Base-by-base conservation (phyloP, 2,888 invertebrate species). In the Anodontia alba region DNA sequence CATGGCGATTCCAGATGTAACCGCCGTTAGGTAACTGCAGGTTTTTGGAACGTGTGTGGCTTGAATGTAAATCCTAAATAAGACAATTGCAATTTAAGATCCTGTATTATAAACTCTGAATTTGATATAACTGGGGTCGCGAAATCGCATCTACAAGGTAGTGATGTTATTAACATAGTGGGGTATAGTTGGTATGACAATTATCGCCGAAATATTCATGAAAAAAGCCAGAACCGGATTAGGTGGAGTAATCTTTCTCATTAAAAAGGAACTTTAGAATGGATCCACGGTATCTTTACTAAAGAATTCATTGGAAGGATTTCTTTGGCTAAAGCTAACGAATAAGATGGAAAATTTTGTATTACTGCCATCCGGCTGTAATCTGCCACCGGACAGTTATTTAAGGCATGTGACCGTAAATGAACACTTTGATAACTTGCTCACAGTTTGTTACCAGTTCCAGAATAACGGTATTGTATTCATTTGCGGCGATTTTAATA, bases 91-190 rank as follows among this genome's bases (percentile, higher is more conserved):
- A 71, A 29, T 31, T 26, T 71, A 29, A 8, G 71, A 31, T 43
- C 54, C 0, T 76, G 76, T 71, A 17, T 71, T 66, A 10, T 46
- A 71, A 26, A 54, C 33, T n/a, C n/a, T 20, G 1, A 66, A 5
- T 31, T 76, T 38, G 80, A 80, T 31, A 76, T 80, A 67, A 36
- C 68, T 62, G 75, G 68, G 1, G 20, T 76, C 12, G 80, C 76
- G 5, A 76, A 80, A 69, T 71, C 80, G 36, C 80, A 80, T 80
- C 36, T 80, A 1, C 36, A n/a, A 17, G 42, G 66, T 7, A 42
- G 62, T 29, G 20, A 70, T 20, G 42, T 42, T 66, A 33, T 71
- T 1, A 7, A 66, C 20, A 0, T 75, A 31, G 75, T 71, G 17
- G 66, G 71, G 0, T 80, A 76, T 73, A 26, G 43, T 29, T 76